These are phyloP conservation scores for Parauchenoglanis ngamensis DNA, from an alignment of 2,797 vertebrate species.

Conservation along the genomic window DNA sequence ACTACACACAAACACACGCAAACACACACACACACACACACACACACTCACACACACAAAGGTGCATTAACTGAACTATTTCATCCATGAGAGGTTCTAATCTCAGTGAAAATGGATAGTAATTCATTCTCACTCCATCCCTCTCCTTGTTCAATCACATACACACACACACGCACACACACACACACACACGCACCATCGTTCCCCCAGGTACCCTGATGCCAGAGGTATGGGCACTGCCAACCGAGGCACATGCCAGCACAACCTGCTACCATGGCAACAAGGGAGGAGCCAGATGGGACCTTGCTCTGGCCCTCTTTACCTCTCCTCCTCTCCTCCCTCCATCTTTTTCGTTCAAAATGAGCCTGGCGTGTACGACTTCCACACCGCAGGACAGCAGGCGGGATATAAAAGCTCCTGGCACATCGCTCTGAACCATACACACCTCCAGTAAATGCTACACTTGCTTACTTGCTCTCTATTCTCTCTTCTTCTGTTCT, in stretches of 20 bases:
- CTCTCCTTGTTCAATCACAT: slow-evolving; percentile 49
- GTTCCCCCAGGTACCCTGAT: slow-evolving; percentile 66
- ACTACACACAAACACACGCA: slow-evolving; percentile 24
- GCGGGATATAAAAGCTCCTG: slow-evolving; percentile 52
- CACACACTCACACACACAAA: slow-evolving; percentile 5
- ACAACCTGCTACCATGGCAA: slow-evolving; percentile 80
- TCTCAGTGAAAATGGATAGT: slow-evolving; percentile 55
- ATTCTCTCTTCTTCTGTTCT: slow-evolving; percentile 35
- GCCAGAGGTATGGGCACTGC: slow-evolving; percentile 77
- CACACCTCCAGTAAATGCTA: slow-evolving; percentile 40
- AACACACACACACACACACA: not conserved
- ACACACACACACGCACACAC: slow-evolving; percentile 38
- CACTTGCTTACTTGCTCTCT: slow-evolving; percentile 30
- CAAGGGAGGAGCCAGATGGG: slow-evolving; percentile 71
- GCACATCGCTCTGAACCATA: slow-evolving; percentile 32
- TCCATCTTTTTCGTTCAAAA: slow-evolving; percentile 44
- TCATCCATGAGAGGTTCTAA: slow-evolving; percentile 60
- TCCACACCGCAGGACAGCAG: slow-evolving; percentile 43
- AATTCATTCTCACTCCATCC: slow-evolving; percentile 50
- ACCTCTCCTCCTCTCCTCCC: slow-evolving; percentile 51
- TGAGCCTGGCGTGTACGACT: slow-evolving; percentile 45
- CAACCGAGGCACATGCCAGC: slow-evolving; percentile 74
- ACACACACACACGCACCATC: slow-evolving; percentile 51
- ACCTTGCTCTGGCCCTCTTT: slow-evolving; percentile 56
- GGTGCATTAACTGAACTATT: slow-evolving; percentile 58